Evolutionary conservation across 2,797 vertebrate genomes (phyloP).

Genomic region (Gadopsis marmoratus): DNA sequence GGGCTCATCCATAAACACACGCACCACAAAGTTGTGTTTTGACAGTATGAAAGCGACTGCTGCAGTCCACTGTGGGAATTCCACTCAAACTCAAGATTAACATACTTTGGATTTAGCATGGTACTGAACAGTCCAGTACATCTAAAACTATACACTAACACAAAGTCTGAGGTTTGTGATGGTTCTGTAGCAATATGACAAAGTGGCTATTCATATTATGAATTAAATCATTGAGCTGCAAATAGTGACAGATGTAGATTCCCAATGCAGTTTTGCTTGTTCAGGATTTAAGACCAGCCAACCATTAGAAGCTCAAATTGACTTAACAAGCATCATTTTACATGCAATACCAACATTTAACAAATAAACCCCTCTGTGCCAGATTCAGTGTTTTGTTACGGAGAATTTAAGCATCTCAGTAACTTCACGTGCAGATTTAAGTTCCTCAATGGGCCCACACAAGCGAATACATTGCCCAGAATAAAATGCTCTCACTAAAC

Average conservation of each 20-base stretch:
- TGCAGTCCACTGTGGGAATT: constrained; percentile 20
- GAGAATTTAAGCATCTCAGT: neutral
- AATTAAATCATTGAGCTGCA: neutral
- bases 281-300: neutral
- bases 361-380: neutral
- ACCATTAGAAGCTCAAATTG: no score
- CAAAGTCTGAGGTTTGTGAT: neutral
- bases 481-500: constrained; percentile 13
- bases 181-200: neutral
- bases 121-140: neutral
- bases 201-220: neutral
- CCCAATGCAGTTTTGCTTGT: neutral
- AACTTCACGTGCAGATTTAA: neutral
- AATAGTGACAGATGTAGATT: neutral
- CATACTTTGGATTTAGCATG: neutral
- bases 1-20: constrained; percentile 50
- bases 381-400: neutral
- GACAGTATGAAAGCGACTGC: constrained; percentile 32
- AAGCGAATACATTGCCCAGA: neutral
- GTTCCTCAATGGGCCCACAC: neutral
- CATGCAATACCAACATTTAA: neutral
- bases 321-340: neutral
- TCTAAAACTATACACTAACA: neutral
- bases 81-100: constrained; percentile 28
- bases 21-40: constrained; percentile 31